These are phyloP conservation scores for Caenorhabditis afra DNA, from an alignment of 2,888 invertebrate species.

Conservation along the genomic window DNA sequence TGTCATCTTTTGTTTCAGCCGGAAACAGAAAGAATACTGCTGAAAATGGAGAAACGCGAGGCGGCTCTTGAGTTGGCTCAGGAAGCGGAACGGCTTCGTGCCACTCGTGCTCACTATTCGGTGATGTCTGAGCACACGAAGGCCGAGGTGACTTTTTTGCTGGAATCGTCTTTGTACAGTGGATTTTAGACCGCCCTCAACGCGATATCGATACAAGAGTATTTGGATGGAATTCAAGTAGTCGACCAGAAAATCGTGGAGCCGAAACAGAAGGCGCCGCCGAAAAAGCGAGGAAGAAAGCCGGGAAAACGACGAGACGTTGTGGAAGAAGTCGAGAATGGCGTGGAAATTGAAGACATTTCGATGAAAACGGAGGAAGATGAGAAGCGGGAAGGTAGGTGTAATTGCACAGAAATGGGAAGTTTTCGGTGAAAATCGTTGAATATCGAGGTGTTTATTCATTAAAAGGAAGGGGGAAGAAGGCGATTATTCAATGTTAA, in stretches of 20 bases:
- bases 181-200: conserved; percentile 2
- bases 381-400: no score
- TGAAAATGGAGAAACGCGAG: conserved; percentile 13
- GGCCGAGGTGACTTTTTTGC: no score
- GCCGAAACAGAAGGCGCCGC: not conserved
- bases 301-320: not conserved
- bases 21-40: not conserved
- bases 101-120: conserved; percentile 14
- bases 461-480: not conserved
- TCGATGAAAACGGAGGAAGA: not conserved
- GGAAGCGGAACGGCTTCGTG: conserved; percentile 21
- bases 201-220: not conserved
- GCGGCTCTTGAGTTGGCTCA: not conserved
- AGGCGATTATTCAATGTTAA: conserved; percentile 29
- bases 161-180: no score
- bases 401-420: not conserved
- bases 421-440: not conserved
- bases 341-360: not conserved
- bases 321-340: not conserved
- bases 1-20: no score
- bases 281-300: not conserved
- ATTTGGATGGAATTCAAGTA: not conserved
- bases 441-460: no score
- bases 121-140: conserved; percentile 18
- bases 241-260: not conserved